Percentiles rank a stretch among this genome's conserved stretches.
These are phyloP conservation scores for Mya arenaria DNA, from an alignment of 1,140 invertebrate genomes.

Conservation along the genomic window DNA sequence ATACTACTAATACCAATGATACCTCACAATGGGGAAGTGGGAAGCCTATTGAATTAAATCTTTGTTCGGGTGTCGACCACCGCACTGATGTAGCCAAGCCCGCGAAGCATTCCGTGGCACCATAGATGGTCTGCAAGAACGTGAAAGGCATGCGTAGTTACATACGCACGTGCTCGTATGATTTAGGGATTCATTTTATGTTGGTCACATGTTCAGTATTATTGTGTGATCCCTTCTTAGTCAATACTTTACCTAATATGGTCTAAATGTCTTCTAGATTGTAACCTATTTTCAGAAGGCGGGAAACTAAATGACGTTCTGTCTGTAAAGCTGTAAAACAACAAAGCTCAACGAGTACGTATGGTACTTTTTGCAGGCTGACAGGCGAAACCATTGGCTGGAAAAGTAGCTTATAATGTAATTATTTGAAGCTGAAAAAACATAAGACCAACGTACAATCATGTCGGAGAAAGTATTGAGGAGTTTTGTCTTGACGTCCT, in stretches of 20 bases:
- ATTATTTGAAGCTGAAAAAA: no score
- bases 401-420: no score
- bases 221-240: background rate
- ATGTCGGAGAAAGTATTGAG: background rate
- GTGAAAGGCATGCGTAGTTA: no score
- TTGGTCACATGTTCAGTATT: background rate
- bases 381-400: no score
- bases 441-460: background rate
- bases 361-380: no score
- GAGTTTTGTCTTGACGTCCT: background rate
- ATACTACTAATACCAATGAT: no score
- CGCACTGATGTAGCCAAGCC: background rate
- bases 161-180: background rate
- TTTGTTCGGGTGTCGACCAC: constrained; percentile 1
- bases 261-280: background rate
- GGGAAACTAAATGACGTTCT: background rate
- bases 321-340: no score
- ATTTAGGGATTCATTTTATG: background rate
- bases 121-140: constrained; percentile 2
- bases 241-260: background rate
- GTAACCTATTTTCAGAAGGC: background rate
- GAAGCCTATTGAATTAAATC: background rate
- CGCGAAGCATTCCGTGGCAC: constrained; percentile 2
- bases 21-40: constrained; percentile 19
- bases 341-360: no score